Evolutionary conservation across 2,888 invertebrate genomes (phyloP).

Genomic region (Nomada ferruginata): DNA sequence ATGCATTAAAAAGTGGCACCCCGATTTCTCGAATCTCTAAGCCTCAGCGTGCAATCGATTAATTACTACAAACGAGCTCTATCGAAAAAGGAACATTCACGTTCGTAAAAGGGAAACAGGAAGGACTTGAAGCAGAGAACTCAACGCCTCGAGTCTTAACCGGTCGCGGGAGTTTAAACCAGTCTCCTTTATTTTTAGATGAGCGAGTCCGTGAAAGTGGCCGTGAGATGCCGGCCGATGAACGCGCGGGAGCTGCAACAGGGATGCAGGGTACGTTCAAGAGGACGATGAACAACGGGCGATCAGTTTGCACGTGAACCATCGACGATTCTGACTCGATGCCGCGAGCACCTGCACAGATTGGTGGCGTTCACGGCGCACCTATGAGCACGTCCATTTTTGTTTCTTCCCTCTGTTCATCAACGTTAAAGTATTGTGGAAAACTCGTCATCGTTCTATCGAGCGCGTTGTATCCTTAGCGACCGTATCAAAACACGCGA

Average conservation of each 20-base stretch:
- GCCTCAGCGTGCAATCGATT: too few species aligned
- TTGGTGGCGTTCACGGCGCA: neutral
- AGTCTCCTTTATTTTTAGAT: constrained; percentile 73
- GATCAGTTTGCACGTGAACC: neutral
- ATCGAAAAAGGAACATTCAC: too few species aligned
- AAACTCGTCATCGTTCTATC: constrained; percentile 73
- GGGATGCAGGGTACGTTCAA: constrained; percentile 79
- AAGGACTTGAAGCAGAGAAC: too few species aligned
- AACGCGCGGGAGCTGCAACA: constrained; percentile 88
- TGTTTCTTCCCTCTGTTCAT: constrained; percentile 49
- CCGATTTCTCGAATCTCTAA: too few species aligned
- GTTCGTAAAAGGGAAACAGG: too few species aligned
- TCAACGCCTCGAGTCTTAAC: too few species aligned
- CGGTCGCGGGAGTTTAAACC: neutral
- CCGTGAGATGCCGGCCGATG: constrained; percentile 94
- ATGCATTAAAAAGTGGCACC: too few species aligned
- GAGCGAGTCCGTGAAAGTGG: constrained; percentile 91
- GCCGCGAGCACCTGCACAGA: constrained; percentile 1
- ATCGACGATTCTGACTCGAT: neutral
- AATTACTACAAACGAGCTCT: too few species aligned
- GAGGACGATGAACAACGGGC: neutral
- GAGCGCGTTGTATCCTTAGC: constrained; percentile 77
- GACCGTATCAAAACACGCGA: constrained; percentile 75
- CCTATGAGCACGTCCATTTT: neutral
- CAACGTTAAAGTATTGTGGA: constrained; percentile 27